Conservation (phyloP, 2,888 invertebrate species). For the Athripsodes cinereus region DNA sequence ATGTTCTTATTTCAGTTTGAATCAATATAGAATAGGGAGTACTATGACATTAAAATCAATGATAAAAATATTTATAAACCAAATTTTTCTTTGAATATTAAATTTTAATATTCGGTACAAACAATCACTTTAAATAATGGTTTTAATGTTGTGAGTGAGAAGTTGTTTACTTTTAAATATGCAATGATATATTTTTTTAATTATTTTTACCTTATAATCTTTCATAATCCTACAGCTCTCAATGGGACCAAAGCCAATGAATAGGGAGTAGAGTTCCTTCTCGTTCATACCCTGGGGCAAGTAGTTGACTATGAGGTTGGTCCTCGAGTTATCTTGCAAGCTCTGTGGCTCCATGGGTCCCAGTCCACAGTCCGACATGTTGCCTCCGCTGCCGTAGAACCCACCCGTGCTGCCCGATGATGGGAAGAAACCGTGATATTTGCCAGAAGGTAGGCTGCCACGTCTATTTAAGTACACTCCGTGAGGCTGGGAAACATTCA, state of each 20-base stretch:
- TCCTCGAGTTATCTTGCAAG: constrained; percentile 46
- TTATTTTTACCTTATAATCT: constrained; percentile 77
- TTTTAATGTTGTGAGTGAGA: too few relatives aligned
- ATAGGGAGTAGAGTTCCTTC: constrained; percentile 83
- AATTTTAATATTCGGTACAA: too few relatives aligned
- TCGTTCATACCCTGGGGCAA: constrained; percentile 91
- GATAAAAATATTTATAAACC: too few relatives aligned
- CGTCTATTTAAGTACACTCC: constrained; percentile 20
- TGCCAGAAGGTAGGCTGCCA: constrained; percentile 26
- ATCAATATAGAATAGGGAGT: too few relatives aligned
- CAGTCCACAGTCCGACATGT: constrained; percentile 39
- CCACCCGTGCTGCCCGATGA: constrained; percentile 13
- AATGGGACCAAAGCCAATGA: constrained; percentile 81
- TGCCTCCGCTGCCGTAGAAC: constrained; percentile 25
- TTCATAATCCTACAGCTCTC: constrained; percentile 90
- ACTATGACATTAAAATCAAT: too few relatives aligned
- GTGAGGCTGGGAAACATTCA: constrained; percentile 16
- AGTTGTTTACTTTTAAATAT: too few relatives aligned
- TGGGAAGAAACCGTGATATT: constrained; percentile 20
- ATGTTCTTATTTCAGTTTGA: too few relatives aligned
- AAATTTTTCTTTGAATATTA: too few relatives aligned
- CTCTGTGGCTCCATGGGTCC: constrained; percentile 43
- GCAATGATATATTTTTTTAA: too few relatives aligned
- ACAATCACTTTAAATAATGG: too few relatives aligned
- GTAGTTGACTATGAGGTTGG: constrained; percentile 93